Percentiles rank a stretch among this genome's conserved stretches.
These are phyloP conservation scores for Pristiophorus japonicus DNA, from an alignment of 2,113 vertebrate species.

Conservation along the genomic window DNA sequence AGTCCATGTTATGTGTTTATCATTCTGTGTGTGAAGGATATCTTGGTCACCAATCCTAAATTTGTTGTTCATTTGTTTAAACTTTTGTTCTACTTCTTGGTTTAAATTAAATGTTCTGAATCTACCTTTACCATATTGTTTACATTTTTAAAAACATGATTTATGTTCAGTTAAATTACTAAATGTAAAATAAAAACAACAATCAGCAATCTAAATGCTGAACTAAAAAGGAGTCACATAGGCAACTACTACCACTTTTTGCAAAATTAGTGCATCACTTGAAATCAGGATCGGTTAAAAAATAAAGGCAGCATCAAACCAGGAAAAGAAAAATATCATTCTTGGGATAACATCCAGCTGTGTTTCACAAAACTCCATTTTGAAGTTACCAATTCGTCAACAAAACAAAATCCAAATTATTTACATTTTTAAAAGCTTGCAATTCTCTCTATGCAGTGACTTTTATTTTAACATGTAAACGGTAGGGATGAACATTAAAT, in stretches of 20 bases:
- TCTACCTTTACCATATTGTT: not conserved
- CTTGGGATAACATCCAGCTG: not conserved
- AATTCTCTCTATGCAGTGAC: not conserved
- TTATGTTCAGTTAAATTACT: not conserved
- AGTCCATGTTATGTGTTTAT: not conserved
- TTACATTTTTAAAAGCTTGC: not conserved
- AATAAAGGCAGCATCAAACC: not conserved
- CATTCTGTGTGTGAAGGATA: not conserved
- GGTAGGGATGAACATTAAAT: not conserved
- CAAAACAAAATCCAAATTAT: not conserved
- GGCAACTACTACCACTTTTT: not conserved
- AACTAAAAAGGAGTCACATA: not conserved
- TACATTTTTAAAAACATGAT: not conserved
- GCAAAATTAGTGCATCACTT: slow-evolving; percentile 6
- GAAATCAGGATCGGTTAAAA: not conserved
- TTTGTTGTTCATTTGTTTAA: not conserved
- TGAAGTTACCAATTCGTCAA: not conserved
- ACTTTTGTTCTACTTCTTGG: not conserved
- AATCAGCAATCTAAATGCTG: not conserved
- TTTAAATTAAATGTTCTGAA: not conserved
- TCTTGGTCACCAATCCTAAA: not conserved
- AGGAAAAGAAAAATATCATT: not conserved
- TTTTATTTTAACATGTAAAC: not conserved
- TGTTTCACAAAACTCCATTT: not conserved
- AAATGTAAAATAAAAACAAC: not conserved